Conservation (phyloP, 2,888 invertebrate genomes). For the Cephus spinipes region DNA sequence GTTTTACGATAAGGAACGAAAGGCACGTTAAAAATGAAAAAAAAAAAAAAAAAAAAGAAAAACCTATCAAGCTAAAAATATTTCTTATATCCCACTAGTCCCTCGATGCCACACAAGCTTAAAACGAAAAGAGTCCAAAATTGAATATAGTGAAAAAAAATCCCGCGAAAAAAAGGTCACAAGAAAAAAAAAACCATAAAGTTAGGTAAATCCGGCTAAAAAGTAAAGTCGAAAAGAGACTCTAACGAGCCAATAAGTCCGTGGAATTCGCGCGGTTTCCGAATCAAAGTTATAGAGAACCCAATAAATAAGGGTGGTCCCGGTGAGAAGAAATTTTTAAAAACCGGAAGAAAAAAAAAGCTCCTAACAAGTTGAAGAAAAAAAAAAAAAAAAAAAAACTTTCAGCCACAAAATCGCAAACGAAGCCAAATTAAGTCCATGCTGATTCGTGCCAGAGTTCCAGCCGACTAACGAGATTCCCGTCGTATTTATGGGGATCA, state of each 20-base stretch:
- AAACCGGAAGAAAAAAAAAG: neutral
- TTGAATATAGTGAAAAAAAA: neutral
- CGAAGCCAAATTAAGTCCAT: neutral
- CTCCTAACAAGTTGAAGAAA: neutral
- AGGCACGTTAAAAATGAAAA: neutral
- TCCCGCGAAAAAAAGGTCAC: fast-evolving
- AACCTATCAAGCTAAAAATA: neutral
- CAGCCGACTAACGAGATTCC: neutral
- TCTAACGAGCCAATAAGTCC: neutral
- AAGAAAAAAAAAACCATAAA: neutral
- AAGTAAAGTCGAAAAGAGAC: too few relatives aligned
- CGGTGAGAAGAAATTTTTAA: neutral
- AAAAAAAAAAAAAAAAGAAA: too few relatives aligned
- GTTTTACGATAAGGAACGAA: neutral
- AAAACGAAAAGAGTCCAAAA: neutral
- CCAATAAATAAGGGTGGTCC: neutral
- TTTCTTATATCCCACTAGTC: neutral
- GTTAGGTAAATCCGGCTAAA: neutral
- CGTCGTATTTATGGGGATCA: constrained; percentile 1
- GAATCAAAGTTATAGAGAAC: neutral
- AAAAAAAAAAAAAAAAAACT: neutral
- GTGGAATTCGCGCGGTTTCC: neutral
- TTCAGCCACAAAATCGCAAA: neutral
- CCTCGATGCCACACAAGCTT: neutral
- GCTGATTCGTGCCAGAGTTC: neutral